These are phyloP conservation scores for Oncorhynchus keta DNA, from an alignment of 2,113 vertebrate species.

Conservation along the genomic window DNA sequence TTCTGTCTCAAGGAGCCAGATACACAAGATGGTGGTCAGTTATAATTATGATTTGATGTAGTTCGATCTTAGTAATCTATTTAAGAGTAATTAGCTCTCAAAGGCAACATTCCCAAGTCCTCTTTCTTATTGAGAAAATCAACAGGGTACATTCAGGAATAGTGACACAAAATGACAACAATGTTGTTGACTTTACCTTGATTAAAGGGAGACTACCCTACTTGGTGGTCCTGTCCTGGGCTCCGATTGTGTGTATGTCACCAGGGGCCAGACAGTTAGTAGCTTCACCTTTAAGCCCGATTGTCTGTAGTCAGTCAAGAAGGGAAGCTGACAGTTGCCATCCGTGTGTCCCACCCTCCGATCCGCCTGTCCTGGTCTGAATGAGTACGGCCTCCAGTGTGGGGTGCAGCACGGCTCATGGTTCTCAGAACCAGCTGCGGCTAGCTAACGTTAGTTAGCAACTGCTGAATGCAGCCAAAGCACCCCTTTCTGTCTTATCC, in stretches of 20 bases:
- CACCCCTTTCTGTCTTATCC: background rate
- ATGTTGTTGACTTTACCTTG: background rate
- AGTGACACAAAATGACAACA: too few species aligned
- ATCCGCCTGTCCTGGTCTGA: slow-evolving; percentile 34
- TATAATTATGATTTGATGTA: too few species aligned
- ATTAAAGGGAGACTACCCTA: background rate
- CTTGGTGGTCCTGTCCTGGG: background rate
- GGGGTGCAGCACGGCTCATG: slow-evolving; percentile 45
- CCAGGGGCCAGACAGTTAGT: background rate
- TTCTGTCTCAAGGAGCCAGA: too few species aligned
- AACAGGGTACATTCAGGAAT: too few species aligned
- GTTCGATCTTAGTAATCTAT: too few species aligned
- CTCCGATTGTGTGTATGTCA: background rate
- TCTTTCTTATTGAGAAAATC: too few species aligned
- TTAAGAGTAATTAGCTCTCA: too few species aligned
- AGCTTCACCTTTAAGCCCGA: background rate
- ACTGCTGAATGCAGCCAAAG: slow-evolving; percentile 17
- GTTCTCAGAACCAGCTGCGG: slow-evolving; percentile 31
- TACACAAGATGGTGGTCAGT: too few species aligned
- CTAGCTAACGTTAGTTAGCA: slow-evolving; percentile 32
- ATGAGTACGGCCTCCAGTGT: slow-evolving; percentile 18
- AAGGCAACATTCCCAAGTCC: too few species aligned
- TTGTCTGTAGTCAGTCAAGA: slow-evolving; percentile 4
- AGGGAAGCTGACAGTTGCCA: slow-evolving; percentile 16
- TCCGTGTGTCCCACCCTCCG: slow-evolving; percentile 17